Percentiles rank a stretch among this genome's conserved stretches.
Evolutionary conservation across 2,888 invertebrate genomes (phyloP).

Genomic region (Hypselothyrea guttata): DNA sequence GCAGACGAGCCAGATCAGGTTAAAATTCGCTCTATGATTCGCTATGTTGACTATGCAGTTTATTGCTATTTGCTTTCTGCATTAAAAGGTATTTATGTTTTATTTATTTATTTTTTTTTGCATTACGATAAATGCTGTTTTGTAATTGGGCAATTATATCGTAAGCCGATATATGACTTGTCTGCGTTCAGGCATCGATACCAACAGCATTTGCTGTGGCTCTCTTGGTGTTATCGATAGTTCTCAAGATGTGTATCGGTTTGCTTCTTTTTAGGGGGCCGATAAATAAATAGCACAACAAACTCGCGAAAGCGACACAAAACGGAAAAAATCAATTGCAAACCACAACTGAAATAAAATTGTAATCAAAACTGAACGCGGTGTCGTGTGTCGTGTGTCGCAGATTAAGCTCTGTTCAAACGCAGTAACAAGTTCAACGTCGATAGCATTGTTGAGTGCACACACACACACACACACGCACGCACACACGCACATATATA

Average conservation of each 20-base stretch:
- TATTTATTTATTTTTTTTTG: no score
- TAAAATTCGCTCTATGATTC: no score
- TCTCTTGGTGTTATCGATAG: neutral
- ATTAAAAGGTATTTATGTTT: no score
- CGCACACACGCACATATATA: neutral
- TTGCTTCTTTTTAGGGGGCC: constrained; percentile 20
- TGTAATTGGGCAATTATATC: no score
- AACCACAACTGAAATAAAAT: constrained; percentile 29
- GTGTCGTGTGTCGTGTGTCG: constrained; percentile 2
- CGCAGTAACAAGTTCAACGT: constrained; percentile 8
- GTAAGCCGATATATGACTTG: no score
- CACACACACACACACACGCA: neutral
- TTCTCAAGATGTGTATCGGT: neutral
- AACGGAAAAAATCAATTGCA: constrained; percentile 46
- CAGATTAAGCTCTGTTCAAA: constrained; percentile 8
- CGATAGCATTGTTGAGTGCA: neutral
- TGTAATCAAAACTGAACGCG: constrained; percentile 12
- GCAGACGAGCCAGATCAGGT: no score
- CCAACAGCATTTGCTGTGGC: no score
- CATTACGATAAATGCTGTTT: no score
- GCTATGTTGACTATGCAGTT: no score
- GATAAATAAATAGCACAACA: constrained; percentile 58
- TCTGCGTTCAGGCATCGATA: no score
- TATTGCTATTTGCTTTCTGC: no score
- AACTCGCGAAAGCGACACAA: constrained; percentile 40